These are phyloP conservation scores for Falco concolor DNA, from an alignment of 2,797 vertebrate species.

Conservation along the genomic window DNA sequence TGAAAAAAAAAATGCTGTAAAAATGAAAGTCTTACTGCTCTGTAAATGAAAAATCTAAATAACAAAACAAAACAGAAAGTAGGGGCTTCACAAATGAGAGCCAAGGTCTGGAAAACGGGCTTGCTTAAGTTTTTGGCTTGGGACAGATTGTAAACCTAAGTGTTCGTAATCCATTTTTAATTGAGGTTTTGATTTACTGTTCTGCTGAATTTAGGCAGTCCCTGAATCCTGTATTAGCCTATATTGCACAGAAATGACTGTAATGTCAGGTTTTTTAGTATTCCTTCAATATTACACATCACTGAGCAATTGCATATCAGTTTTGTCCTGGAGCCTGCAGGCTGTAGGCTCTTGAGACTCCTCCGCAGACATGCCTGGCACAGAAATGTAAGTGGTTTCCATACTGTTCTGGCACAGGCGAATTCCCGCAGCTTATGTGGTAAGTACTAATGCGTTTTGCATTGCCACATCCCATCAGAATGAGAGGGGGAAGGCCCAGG, in stretches of 20 bases:
- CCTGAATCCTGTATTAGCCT: background rate
- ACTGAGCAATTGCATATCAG: background rate
- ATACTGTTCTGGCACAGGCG: background rate
- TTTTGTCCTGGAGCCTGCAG: background rate
- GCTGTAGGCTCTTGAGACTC: background rate
- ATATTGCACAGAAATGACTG: background rate
- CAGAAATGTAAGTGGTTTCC: background rate
- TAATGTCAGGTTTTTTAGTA: background rate
- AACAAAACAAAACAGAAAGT: background rate
- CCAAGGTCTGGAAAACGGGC: background rate
- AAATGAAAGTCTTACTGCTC: background rate
- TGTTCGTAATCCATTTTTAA: slow-evolving; percentile 11
- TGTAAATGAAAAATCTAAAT: background rate
- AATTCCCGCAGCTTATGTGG: background rate
- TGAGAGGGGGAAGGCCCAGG: background rate
- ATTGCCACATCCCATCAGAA: background rate
- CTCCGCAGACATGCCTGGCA: background rate
- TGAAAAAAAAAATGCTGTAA: background rate
- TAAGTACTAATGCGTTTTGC: background rate
- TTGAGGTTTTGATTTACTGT: slow-evolving; percentile 21
- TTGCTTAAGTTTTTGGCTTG: background rate
- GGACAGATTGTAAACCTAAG: background rate
- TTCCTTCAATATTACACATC: background rate
- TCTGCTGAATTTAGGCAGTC: background rate
- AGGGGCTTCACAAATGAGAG: background rate